A percentile compares a stretch with the other conserved stretches of the same genome.
Evolutionary conservation across 2,113 vertebrate genomes (phyloP).

Genomic region (Embiotoca jacksoni): DNA sequence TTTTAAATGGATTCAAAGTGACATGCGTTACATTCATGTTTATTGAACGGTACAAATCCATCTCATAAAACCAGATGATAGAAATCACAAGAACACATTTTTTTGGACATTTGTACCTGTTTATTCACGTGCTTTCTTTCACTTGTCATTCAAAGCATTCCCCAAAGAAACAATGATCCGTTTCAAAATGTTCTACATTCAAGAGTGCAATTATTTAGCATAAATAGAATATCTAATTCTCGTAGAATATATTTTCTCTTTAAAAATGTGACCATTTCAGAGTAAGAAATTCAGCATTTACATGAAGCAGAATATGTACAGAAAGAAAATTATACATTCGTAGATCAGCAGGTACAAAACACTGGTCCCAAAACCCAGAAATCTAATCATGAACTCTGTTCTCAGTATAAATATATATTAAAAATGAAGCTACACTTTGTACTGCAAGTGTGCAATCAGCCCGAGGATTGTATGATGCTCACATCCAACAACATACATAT

Average conservation of each 20-base stretch:
- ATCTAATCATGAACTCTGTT: conserved; percentile 33
- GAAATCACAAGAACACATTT: background rate
- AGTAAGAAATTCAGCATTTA: conserved; percentile 68
- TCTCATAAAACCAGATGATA: background rate
- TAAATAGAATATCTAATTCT: conserved; percentile 66
- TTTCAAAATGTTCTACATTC: conserved; percentile 55
- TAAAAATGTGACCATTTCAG: conserved; percentile 45
- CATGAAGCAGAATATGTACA: conserved; percentile 59
- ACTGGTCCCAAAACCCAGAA: conserved; percentile 69
- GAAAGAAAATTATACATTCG: conserved; percentile 49
- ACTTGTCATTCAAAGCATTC: conserved; percentile 47
- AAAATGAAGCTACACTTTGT: conserved; percentile 55
- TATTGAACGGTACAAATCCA: background rate
- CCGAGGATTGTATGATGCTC: conserved; percentile 10
- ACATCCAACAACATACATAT: conserved; percentile 30
- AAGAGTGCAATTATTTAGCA: conserved; percentile 55
- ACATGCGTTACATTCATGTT: background rate
- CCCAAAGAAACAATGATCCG: conserved; percentile 37
- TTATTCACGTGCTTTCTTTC: conserved; percentile 63
- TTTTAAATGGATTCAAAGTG: conserved; percentile 9
- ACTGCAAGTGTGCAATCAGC: conserved; percentile 42
- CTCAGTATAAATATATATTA: conserved; percentile 64
- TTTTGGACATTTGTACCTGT: conserved; percentile 37
- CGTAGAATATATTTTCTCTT: conserved; percentile 67
- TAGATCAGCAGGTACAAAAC: conserved; percentile 56